Evolutionary conservation across 2,888 invertebrate species (phyloP).

Genomic region (Ectobius pallidus): DNA sequence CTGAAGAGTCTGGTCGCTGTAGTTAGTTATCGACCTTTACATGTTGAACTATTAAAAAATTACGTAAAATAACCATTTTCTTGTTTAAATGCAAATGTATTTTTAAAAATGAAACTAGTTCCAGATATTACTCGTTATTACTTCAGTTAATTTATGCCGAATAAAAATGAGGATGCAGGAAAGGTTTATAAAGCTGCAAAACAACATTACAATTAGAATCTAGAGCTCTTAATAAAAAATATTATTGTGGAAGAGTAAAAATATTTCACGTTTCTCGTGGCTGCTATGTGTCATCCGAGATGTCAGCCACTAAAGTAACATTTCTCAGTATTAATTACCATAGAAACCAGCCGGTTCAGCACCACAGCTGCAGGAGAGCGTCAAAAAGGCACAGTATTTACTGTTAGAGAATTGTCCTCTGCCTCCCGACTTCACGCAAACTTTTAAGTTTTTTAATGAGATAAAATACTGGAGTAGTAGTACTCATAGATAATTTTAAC

Average conservation of each 20-base stretch:
- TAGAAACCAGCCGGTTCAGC: conserved; percentile 24
- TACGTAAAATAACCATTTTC: too few relatives aligned
- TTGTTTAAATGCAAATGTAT: too few relatives aligned
- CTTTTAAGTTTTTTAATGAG: conserved; percentile 29
- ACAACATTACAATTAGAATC: background rate
- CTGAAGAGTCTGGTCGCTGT: too few relatives aligned
- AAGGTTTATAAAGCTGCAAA: background rate
- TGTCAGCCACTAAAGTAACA: conserved; percentile 4
- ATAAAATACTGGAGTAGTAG: conserved; percentile 18
- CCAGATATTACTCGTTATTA: too few relatives aligned
- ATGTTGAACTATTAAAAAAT: too few relatives aligned
- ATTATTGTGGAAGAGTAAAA: background rate
- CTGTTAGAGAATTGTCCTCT: background rate
- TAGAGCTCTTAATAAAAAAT: background rate
- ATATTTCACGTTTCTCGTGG: conserved; percentile 10
- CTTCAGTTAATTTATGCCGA: background rate
- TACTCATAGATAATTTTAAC: conserved; percentile 36
- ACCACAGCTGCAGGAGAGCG: conserved; percentile 14
- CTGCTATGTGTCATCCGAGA: conserved; percentile 25
- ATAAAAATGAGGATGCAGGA: background rate
- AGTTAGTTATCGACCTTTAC: too few relatives aligned
- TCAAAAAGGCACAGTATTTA: conserved; percentile 15
- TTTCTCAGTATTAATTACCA: conserved; percentile 30
- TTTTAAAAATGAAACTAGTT: too few relatives aligned
- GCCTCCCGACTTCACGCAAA: conserved; percentile 2